phyloP scores from a whole-genome alignment of 1,140 invertebrate genomes.

The Centruroides vittatus region DNA sequence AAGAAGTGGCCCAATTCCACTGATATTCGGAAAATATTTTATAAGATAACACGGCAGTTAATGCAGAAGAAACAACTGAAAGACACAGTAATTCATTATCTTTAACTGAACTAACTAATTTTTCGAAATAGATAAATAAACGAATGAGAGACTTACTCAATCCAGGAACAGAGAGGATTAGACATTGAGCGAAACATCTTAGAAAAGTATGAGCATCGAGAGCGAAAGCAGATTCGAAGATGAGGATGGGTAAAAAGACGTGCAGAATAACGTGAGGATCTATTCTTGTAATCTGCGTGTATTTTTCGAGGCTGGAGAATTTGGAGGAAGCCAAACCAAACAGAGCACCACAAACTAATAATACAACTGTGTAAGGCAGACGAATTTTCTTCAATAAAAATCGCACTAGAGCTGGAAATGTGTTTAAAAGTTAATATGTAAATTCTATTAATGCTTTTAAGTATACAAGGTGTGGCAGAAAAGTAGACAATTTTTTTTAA shows the following conservation, averaged over 20 bases:
- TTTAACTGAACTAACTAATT: not conserved
- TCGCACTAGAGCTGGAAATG: slow-evolving; percentile 14
- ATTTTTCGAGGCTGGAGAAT: slow-evolving; percentile 4
- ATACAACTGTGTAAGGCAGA: slow-evolving; percentile 16
- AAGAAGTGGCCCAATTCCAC: slow-evolving; percentile 20
- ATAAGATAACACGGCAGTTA: slow-evolving; percentile 21
- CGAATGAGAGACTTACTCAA: slow-evolving; percentile 12
- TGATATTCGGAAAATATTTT: slow-evolving; percentile 20
- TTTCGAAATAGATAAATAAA: not conserved
- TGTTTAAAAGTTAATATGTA: too few relatives aligned
- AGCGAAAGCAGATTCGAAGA: slow-evolving; percentile 36
- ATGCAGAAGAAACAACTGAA: not conserved
- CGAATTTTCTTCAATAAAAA: slow-evolving; percentile 8
- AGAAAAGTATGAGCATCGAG: slow-evolving; percentile 33
- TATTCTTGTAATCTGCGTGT: slow-evolving; percentile 21
- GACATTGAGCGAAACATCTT: slow-evolving; percentile 28
- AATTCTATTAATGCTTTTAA: too few relatives aligned
- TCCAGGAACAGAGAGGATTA: slow-evolving; percentile 29
- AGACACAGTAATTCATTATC: not conserved
- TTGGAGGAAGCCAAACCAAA: slow-evolving; percentile 9
- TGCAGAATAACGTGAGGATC: slow-evolving; percentile 30
- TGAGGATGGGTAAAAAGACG: slow-evolving; percentile 33
- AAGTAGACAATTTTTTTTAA: too few relatives aligned
- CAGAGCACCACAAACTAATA: slow-evolving; percentile 15
- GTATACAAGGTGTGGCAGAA: too few relatives aligned